Conservation (phyloP, 2,888 invertebrate genomes). For the Tanypteryx hageni region DNA sequence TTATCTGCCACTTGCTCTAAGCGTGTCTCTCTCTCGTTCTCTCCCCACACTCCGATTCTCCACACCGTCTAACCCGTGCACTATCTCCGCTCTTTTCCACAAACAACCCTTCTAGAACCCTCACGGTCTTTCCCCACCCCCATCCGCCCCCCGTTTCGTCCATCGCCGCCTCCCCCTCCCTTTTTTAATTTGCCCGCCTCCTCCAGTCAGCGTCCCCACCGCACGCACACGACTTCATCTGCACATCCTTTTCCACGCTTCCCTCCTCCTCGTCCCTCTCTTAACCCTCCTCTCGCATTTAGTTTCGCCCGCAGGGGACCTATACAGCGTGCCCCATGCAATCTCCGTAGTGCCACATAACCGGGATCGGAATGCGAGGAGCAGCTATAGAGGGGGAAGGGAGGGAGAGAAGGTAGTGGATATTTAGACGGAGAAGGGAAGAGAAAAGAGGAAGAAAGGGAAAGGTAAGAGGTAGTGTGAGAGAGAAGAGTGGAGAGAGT, state of each 20-base stretch:
- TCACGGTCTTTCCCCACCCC: background rate
- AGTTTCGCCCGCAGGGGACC: conserved; percentile 54
- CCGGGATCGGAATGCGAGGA: conserved; percentile 41
- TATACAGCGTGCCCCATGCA: conserved; percentile 41
- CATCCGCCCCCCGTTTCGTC: background rate
- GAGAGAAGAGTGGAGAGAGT: background rate
- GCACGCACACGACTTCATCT: background rate
- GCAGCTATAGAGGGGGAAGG: background rate
- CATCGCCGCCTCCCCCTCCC: background rate
- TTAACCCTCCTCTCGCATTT: conserved; percentile 44
- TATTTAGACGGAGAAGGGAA: background rate
- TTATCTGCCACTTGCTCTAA: too few species aligned
- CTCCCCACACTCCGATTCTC: too few species aligned
- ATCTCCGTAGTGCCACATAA: conserved; percentile 62
- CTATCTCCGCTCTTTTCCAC: too few species aligned
- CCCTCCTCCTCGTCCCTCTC: background rate
- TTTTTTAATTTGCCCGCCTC: conserved; percentile 20
- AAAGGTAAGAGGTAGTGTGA: background rate
- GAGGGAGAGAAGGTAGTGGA: background rate
- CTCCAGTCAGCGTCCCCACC: background rate
- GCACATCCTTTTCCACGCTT: background rate
- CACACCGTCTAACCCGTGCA: too few species aligned
- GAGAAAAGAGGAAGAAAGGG: background rate
- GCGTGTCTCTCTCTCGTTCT: too few species aligned
- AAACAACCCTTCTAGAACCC: too few species aligned